A percentile compares a stretch with the other conserved stretches of the same genome.
Conservation (phyloP, 2,113 vertebrate species). For the Notiomystis cincta region DNA sequence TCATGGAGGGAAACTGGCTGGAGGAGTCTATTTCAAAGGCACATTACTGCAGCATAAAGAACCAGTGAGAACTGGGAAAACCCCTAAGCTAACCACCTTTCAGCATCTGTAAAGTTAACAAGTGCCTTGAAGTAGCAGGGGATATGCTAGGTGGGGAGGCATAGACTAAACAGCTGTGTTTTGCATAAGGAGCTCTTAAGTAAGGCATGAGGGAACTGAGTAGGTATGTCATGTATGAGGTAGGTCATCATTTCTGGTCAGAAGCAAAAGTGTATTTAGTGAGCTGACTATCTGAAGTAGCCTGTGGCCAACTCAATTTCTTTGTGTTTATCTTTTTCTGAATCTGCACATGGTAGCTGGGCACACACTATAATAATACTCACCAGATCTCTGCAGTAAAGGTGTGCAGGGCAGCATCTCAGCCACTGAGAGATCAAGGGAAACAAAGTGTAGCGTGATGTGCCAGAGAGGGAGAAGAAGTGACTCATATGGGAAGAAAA, state of each 20-base stretch:
- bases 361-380: background rate
- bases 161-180: background rate
- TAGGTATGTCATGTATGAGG: background rate
- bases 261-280: background rate
- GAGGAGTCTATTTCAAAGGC: background rate
- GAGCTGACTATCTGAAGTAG: background rate
- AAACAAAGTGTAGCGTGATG: background rate
- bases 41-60: background rate
- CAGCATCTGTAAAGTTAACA: background rate
- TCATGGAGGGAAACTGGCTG: background rate
- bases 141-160: background rate
- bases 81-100: background rate
- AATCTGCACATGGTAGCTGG: background rate
- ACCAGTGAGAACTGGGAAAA: background rate
- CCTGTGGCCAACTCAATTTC: background rate
- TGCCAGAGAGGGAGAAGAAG: background rate
- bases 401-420: background rate
- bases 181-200: background rate
- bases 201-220: background rate
- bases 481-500: constrained; percentile 46
- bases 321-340: background rate
- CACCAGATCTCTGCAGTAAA: background rate
- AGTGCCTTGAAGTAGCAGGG: background rate
- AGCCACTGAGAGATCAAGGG: background rate
- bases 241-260: background rate